Evolutionary conservation across 2,888 invertebrate species (phyloP), one percentile per base, ranked within the genome.

Genomic region (Lepidochrysops patricia): DNA sequence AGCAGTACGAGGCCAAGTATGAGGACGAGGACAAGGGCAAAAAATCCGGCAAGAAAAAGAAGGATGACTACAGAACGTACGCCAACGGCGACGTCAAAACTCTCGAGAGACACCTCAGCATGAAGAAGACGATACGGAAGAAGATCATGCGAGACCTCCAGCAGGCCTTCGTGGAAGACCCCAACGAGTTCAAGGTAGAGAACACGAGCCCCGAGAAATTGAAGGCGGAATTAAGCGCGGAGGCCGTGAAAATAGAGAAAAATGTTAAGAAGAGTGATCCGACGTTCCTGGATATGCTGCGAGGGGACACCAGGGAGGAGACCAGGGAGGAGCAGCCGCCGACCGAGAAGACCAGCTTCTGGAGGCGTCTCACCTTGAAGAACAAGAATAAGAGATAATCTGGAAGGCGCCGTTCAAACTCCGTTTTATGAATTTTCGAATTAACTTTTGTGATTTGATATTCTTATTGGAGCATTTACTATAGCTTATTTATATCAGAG

Each of bases 101-200:
- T 19, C 80, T 95, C 48, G 95, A 96, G 74, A 88, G 95, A 69
- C 95, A 95, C 79, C 90, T 96, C 71, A 95, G 95, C 76, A 95
- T 95, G 95, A 95, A 96, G 88, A 95, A 95, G 77, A 95, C 95
- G 15, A 95, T 95, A 68, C 86, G 95, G 69, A 95, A 95, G 87
- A 95, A 95, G 84, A 95, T 95, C 75, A 95, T 95, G 94, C 90
- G 95, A 32, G 95, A 95, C 79, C 89, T 95, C 69, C 93, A 94
- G 73, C 95, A 95, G 76, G 92, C 92, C 49, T 93, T 93, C 77
- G 93, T 93, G 69, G 93, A 93, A 73, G 93, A 93, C 77, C 93
- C 93, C 67, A 93, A 93, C 79, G 93, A 93, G 84, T 93, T 93
- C 80, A 91, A 92, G 74, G 92, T 93, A 68, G 93, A 93, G 71